A percentile compares a stretch with the other conserved stretches of the same genome.
These are phyloP conservation scores for Ptycholaimellus sp. DNA, from an alignment of 2,888 invertebrate species.

Conservation along the genomic window DNA sequence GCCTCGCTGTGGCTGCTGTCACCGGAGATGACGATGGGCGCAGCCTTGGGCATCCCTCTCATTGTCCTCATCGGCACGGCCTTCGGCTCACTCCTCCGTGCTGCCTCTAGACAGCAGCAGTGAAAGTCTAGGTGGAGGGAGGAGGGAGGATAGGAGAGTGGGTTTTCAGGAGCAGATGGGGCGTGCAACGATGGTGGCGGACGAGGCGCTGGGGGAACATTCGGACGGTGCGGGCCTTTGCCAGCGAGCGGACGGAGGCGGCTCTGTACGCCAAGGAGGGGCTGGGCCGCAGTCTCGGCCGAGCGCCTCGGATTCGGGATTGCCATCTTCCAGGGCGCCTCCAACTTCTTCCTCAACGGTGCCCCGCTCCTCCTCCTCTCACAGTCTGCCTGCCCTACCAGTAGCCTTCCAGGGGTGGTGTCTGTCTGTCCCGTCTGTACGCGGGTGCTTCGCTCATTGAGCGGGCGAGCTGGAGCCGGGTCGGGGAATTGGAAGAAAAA, in stretches of 20 bases:
- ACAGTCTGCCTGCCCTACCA: no score
- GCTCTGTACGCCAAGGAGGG: constrained; percentile 39
- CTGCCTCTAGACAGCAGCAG: not conserved
- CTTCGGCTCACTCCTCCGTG: constrained; percentile 46
- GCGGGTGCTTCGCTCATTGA: constrained; percentile 69
- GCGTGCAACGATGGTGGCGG: constrained; percentile 60
- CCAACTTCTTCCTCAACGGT: constrained; percentile 36
- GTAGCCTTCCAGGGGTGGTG: constrained; percentile 49
- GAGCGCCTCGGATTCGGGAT: constrained; percentile 64
- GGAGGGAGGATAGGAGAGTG: not conserved
- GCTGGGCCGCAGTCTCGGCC: constrained; percentile 44
- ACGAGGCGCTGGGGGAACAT: constrained; percentile 80
- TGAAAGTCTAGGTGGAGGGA: no score
- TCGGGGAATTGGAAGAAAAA: no score
- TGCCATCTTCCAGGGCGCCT: constrained; percentile 47
- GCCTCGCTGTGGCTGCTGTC: constrained; percentile 59
- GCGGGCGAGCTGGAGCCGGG: constrained; percentile 43
- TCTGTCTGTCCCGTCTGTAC: constrained; percentile 61
- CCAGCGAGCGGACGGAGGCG: constrained; percentile 64
- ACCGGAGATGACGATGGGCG: constrained; percentile 59
- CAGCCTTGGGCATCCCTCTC: constrained; percentile 57
- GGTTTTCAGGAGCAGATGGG: constrained; percentile 31
- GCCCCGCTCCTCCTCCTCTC: no score
- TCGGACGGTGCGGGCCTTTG: constrained; percentile 73
- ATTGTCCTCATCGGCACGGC: constrained; percentile 59